These are phyloP conservation scores for Phrynocephalus versicolor DNA, from an alignment of 2,113 vertebrate species.

Conservation along the genomic window DNA sequence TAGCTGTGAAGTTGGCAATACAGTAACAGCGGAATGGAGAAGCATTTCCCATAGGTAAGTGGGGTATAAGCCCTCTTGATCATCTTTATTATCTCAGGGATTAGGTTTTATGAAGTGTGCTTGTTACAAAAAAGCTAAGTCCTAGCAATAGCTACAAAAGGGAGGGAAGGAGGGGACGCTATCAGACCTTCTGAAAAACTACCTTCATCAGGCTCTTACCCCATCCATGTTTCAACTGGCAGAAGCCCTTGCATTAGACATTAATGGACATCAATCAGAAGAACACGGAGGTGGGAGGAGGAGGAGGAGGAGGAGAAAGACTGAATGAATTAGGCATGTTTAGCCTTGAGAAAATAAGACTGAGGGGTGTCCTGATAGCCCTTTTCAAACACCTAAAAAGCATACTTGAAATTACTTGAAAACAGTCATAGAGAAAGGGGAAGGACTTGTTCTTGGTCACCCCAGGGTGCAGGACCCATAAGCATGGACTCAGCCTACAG, in stretches of 20 bases:
- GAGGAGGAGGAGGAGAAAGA: background rate
- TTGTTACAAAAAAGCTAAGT: constrained; percentile 45
- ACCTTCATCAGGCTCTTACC: background rate
- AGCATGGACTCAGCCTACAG: no score
- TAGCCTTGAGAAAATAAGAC: no score
- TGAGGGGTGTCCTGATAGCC: no score
- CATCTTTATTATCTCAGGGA: constrained; percentile 79
- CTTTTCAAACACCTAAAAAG: no score
- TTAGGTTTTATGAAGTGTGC: constrained; percentile 55
- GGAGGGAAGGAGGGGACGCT: background rate
- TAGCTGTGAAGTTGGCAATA: constrained; percentile 71
- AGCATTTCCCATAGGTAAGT: constrained; percentile 80
- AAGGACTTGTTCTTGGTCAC: no score
- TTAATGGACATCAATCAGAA: background rate
- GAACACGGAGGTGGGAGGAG: background rate
- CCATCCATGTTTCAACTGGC: background rate
- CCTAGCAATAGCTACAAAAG: background rate
- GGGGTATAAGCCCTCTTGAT: constrained; percentile 81
- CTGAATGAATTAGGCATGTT: no score
- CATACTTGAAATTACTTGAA: no score
- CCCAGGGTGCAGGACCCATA: no score
- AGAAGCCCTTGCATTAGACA: background rate
- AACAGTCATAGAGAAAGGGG: no score
- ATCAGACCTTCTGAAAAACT: background rate
- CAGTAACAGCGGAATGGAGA: constrained; percentile 67